Conservation (phyloP, 2,888 invertebrate genomes). For the Tholera decimalis region DNA sequence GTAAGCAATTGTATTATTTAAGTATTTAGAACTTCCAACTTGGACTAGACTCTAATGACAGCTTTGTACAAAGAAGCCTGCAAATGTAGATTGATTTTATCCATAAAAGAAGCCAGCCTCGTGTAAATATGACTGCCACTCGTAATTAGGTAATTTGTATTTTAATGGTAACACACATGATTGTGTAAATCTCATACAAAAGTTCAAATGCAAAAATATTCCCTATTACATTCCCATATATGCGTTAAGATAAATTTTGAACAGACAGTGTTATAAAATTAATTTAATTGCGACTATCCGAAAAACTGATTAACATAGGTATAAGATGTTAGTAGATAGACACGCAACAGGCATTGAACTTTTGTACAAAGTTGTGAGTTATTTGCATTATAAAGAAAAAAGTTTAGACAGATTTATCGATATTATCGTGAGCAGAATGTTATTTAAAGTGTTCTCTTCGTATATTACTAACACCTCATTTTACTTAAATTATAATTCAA, state of each 20-base stretch:
- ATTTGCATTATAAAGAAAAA: slow-evolving; percentile 62
- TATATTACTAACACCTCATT: slow-evolving; percentile 5
- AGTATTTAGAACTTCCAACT: slow-evolving; percentile 52
- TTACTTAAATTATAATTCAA: slow-evolving; percentile 66
- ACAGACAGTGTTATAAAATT: not conserved
- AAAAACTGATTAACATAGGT: slow-evolving; percentile 8
- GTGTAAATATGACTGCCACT: slow-evolving; percentile 78
- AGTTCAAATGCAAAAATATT: slow-evolving; percentile 75
- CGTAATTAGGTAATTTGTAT: slow-evolving; percentile 64
- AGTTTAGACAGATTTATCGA: slow-evolving; percentile 31
- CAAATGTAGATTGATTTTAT: slow-evolving; percentile 66
- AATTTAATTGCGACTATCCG: not conserved
- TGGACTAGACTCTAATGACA: slow-evolving; percentile 74
- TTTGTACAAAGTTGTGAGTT: slow-evolving; percentile 87
- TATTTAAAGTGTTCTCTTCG: slow-evolving; percentile 8
- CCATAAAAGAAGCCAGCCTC: slow-evolving; percentile 77
- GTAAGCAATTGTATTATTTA: slow-evolving; percentile 70
- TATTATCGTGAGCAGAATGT: slow-evolving; percentile 8
- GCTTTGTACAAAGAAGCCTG: slow-evolving; percentile 87
- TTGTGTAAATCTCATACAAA: slow-evolving; percentile 73
- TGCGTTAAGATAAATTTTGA: slow-evolving; percentile 26
- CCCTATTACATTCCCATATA: slow-evolving; percentile 16
- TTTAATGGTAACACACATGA: slow-evolving; percentile 46
- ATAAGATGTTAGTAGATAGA: too few relatives aligned
- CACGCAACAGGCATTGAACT: slow-evolving; percentile 80